Percentiles rank a stretch among this genome's conserved stretches.
phyloP scores from a whole-genome alignment of 1,140 invertebrate genomes.

The Lithobius niger region DNA sequence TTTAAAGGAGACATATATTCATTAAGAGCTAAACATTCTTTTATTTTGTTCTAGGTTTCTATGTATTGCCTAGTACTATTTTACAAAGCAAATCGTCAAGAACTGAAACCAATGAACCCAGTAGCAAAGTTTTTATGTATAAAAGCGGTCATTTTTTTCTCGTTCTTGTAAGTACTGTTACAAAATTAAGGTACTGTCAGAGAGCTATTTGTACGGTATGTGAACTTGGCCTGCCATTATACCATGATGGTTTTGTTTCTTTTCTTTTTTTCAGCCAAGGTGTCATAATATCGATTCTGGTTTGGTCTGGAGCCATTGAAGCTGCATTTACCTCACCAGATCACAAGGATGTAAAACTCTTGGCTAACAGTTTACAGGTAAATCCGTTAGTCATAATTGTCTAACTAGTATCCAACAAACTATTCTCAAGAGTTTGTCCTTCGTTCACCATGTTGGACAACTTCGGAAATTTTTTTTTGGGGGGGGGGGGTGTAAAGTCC shows the following conservation, averaged over 20 bases:
- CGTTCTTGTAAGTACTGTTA: constrained; percentile 79
- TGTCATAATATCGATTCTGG: constrained; percentile 72
- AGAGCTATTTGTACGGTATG: too few species aligned
- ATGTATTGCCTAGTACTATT: constrained; percentile 94
- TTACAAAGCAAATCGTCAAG: constrained; percentile 73
- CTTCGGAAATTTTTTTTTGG: too few species aligned
- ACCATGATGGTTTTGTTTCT: constrained; percentile 13
- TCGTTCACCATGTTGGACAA: too few species aligned
- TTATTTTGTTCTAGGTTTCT: constrained; percentile 38
- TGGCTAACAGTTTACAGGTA: constrained; percentile 69
- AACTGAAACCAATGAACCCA: constrained; percentile 80
- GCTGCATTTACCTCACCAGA: constrained; percentile 49
- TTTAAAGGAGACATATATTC: neutral
- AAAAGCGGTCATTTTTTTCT: constrained; percentile 94
- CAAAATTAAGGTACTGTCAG: neutral
- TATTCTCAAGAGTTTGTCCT: too few species aligned
- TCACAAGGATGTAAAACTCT: constrained; percentile 47
- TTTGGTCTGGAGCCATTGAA: constrained; percentile 58
- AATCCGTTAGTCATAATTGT: too few species aligned
- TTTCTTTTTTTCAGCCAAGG: constrained; percentile 59
- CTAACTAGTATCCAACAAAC: too few species aligned
- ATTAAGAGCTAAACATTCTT: constrained; percentile 11
- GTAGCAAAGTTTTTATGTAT: constrained; percentile 95
- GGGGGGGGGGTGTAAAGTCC: too few species aligned
- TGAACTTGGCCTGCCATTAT: too few species aligned